These are phyloP conservation scores for Troides helena DNA, from an alignment of 2,888 invertebrate species.

Conservation along the genomic window DNA sequence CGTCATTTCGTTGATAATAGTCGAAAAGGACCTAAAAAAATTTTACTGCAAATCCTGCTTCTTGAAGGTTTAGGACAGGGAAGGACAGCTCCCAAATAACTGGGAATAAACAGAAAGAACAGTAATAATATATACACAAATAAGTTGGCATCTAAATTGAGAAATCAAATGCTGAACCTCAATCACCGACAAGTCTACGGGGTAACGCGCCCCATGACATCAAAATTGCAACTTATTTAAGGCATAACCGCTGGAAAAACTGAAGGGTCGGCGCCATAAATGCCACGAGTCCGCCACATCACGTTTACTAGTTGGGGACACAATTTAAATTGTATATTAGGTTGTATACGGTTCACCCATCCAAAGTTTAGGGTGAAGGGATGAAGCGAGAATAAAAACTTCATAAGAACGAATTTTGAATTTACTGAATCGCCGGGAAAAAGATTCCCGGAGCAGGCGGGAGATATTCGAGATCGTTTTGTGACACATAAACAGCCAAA, in stretches of 20 bases:
- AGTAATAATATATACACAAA: background rate
- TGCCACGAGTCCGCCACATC: conserved; percentile 43
- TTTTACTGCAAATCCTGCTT: too few species aligned
- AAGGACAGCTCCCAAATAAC: too few species aligned
- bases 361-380: conserved; percentile 46
- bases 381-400: conserved; percentile 53
- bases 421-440: conserved; percentile 49
- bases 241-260: conserved; percentile 56
- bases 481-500: conserved; percentile 23
- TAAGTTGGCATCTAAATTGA: background rate
- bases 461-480: conserved; percentile 34
- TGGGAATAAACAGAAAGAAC: too few species aligned
- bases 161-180: background rate
- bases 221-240: conserved; percentile 32
- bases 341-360: conserved; percentile 42
- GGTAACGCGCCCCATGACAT: conserved; percentile 10
- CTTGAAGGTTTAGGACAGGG: too few species aligned
- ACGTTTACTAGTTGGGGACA: conserved; percentile 56
- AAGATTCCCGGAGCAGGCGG: conserved; percentile 39
- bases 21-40: too few species aligned
- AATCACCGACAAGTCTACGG: background rate
- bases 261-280: conserved; percentile 48
- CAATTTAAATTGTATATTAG: conserved; percentile 72
- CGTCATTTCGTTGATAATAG: too few species aligned
- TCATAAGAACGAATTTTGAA: conserved; percentile 54